These are phyloP conservation scores for Sphenodon punctatus DNA, from an alignment of 2,797 vertebrate genomes.

Conservation along the genomic window DNA sequence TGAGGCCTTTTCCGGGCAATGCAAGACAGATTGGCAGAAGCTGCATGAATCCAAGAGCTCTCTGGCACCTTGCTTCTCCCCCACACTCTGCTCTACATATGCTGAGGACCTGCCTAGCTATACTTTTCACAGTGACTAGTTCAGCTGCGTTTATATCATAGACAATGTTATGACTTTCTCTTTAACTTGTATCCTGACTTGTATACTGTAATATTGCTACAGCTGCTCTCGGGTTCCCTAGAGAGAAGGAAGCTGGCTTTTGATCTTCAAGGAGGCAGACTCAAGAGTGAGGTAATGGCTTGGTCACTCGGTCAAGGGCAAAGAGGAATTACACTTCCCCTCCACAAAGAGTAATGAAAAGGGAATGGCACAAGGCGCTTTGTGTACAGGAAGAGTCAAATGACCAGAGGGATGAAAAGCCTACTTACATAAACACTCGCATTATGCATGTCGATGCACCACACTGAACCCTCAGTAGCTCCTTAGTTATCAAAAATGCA, in stretches of 20 bases:
- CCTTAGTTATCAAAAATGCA: background rate
- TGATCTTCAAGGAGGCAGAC: background rate
- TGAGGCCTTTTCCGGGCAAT: background rate
- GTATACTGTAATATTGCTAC: background rate
- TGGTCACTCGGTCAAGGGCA: background rate
- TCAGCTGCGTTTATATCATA: background rate
- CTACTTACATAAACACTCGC: background rate
- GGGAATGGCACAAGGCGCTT: background rate
- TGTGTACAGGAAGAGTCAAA: background rate
- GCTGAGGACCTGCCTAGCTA: background rate
- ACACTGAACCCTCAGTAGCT: background rate
- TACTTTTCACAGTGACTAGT: background rate
- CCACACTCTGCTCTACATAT: too few species aligned
- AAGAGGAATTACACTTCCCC: background rate
- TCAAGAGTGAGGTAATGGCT: background rate
- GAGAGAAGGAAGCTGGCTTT: background rate
- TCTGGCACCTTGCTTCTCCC: too few species aligned
- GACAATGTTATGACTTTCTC: background rate
- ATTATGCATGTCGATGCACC: background rate
- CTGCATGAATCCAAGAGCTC: background rate
- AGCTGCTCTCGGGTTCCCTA: background rate
- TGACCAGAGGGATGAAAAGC: background rate
- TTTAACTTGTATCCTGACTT: background rate
- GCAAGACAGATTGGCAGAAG: background rate
- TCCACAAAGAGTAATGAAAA: background rate